phyloP scores from a whole-genome alignment of 2,888 invertebrate genomes.

The Ophonus ardosiacus region DNA sequence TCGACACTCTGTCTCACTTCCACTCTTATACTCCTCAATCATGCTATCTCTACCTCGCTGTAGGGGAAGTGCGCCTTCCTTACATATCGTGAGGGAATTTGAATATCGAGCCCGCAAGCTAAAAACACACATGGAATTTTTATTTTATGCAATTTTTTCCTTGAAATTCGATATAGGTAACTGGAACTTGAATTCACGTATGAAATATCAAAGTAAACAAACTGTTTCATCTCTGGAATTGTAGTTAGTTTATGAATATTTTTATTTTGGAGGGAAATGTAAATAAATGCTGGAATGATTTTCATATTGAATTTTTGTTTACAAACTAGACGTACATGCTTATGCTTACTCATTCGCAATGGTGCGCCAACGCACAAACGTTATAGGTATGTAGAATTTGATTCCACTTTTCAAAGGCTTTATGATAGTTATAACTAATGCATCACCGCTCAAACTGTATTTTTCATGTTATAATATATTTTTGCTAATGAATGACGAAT shows the following conservation, averaged over 20 bases:
- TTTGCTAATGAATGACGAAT: no score
- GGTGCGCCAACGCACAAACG: background rate
- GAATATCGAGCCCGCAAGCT: constrained; percentile 56
- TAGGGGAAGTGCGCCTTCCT: constrained; percentile 22
- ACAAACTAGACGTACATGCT: background rate
- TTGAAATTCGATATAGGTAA: constrained; percentile 51
- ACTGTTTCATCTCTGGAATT: constrained; percentile 32
- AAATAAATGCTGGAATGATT: background rate
- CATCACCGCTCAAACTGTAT: background rate
- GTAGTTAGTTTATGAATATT: constrained; percentile 40
- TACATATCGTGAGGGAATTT: constrained; percentile 59
- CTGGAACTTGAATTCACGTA: constrained; percentile 39
- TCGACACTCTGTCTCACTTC: constrained; percentile 19
- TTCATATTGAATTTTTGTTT: background rate
- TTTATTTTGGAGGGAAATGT: constrained; percentile 29
- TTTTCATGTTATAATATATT: no score
- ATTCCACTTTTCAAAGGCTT: no score
- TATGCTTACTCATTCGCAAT: background rate
- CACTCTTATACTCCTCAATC: background rate
- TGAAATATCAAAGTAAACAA: constrained; percentile 47
- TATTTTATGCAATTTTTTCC: constrained; percentile 51
- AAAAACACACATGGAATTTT: constrained; percentile 57
- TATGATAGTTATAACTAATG: background rate
- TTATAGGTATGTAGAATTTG: background rate
- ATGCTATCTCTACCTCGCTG: constrained; percentile 13